Evolutionary conservation across 2,797 vertebrate genomes (phyloP), one percentile per base, ranked within the genome.

Genomic region (Leptodactylus fallax): DNA sequence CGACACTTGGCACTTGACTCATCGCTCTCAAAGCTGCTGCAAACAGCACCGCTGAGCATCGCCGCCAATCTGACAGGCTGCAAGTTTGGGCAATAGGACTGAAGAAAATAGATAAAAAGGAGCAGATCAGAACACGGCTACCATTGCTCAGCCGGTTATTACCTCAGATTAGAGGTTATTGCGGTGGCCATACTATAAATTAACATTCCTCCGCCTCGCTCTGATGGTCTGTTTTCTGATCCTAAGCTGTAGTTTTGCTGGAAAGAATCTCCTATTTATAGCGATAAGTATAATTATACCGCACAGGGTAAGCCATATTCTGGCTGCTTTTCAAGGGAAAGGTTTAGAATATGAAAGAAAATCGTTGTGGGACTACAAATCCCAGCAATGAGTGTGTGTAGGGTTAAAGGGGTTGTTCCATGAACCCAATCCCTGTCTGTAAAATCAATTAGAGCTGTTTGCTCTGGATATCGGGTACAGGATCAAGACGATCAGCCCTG

Each of bases 141-240:
- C 11, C 47, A 51, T 53, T 23, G 58, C 23, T 0, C 21, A 56
- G 83, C 23, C 67, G 19, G 83, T 81, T 23, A 88, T 88, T 88
- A 79, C 27, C 23, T 36, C 45, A 85, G 87, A 88, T 88, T 85
- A 88, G 82, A 88, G 78, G 83, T 78, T 87, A 69, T 47, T 76
- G 83, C 71, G 87, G 76, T 51, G 51, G 19, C 65, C 60, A 16
- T 19, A 88, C 36, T 69, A 81, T 85, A 80, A n/a, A 88, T 85
- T 88, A 88, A 88, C 87, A 88, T 85, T 88, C 87, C 82, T 12
- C 6, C 4, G n/a, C 8, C 9, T 25, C 51, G 12, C 72, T 78
- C 61, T 58, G 25, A 79, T 61, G 60, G 19, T 69, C 23, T 1
- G 69, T 69, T 17, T 19, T 74, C 49, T 67, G 25, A 45, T 76